Base-by-base conservation (phyloP, 2,113 vertebrate genomes). In the Tursiops truncatus region DNA sequence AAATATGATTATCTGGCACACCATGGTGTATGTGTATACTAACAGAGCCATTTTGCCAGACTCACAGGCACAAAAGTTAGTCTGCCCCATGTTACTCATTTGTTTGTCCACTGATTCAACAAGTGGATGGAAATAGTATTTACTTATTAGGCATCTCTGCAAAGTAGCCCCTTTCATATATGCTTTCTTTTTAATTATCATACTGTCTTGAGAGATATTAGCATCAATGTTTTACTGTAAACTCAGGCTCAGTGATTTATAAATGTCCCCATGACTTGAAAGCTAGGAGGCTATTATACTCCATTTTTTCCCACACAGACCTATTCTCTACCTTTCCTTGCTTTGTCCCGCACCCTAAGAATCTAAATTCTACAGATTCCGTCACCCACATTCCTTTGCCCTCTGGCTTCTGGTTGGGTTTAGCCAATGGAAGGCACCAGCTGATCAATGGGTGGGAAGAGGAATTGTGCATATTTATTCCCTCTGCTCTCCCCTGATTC, bases 1-100 rank as follows among this genome's bases (percentile, higher is more conserved):
- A 7, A 3, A 18, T 23, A 11, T 11, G n/a, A 50, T 58, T 18
- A 21, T 11, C 10, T 71, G 85, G 20, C 9, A 23, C 23, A 44
- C 6, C 6, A 0, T 12, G 17, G 15, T 21, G 25, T 7, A 7
- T 8, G 2, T 18, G 9, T 56, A 5, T 6, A 33, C 73, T 8
- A 44, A n/a, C 25, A 67, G 50, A 44, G 53, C 20, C 2, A 2
- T 9, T 1, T 3, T 41, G 23, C 26, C n/a, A 8, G 10, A 23
- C 4, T 28, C 15, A 18, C 12, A 31, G n/a, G 33, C 33, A 26
- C 50, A 58, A 58, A 41, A 23, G n/a, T 65, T 67, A 21, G 8
- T 41, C 60, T 70, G 63, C 11, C 15, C 17, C 13, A 4, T 26
- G 17, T 71, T 41, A 76, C 50, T 63, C 17, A 33, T 91, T 14